Percentiles rank a stretch among this genome's conserved stretches.
These are phyloP conservation scores for Halcyon malimbica DNA, from an alignment of 2,113 vertebrate genomes.

Conservation along the genomic window DNA sequence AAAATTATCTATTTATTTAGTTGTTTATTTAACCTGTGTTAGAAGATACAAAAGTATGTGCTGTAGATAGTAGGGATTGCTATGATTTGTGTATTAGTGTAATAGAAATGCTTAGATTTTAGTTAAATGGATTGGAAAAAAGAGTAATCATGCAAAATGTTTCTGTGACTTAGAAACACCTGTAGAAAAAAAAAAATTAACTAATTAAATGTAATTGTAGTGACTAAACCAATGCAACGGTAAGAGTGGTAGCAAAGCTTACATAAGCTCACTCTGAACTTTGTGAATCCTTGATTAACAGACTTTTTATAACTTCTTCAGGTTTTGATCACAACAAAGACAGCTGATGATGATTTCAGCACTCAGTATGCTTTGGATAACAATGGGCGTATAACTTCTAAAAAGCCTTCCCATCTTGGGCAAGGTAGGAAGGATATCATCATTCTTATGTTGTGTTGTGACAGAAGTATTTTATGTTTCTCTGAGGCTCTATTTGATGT, in stretches of 20 bases:
- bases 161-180: neutral
- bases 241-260: neutral
- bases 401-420: constrained; percentile 91
- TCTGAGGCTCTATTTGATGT: neutral
- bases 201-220: neutral
- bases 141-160: neutral
- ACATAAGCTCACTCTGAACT: neutral
- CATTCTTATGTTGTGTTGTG: neutral
- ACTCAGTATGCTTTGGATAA: constrained; percentile 86
- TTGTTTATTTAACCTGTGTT: neutral
- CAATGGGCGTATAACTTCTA: constrained; percentile 82
- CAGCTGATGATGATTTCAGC: constrained; percentile 82
- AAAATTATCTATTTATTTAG: neutral
- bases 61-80: neutral
- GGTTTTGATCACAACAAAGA: constrained; percentile 92
- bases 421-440: constrained; percentile 82
- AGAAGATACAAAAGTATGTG: neutral
- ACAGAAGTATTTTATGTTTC: neutral
- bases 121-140: neutral
- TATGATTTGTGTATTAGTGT: neutral
- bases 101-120: neutral
- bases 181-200: neutral
- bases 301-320: constrained; percentile 23
- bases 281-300: neutral
- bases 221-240: neutral